These are phyloP conservation scores for Agrochola macilenta DNA, from an alignment of 2,888 invertebrate species.

Conservation along the genomic window DNA sequence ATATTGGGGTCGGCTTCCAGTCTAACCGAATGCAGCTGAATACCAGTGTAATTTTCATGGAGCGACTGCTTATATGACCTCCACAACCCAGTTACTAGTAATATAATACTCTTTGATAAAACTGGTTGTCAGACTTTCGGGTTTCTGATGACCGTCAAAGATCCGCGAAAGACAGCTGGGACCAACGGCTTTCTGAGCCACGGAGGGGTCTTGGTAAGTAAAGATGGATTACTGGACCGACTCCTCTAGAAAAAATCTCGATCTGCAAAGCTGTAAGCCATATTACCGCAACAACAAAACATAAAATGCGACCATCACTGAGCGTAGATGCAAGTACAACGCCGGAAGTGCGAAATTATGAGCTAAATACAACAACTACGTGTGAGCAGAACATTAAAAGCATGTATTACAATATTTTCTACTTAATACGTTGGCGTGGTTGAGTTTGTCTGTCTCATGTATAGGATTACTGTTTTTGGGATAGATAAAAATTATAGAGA, in stretches of 20 bases:
- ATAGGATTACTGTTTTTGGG: neutral
- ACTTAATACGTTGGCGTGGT: constrained; percentile 35
- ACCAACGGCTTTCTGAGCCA: no score
- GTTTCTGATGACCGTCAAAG: neutral
- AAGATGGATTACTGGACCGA: neutral
- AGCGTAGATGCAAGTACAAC: constrained; percentile 25
- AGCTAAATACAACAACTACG: constrained; percentile 46
- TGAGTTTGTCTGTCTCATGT: constrained; percentile 47
- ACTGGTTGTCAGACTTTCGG: neutral
- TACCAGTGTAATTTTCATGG: neutral
- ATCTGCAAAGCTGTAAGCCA: neutral
- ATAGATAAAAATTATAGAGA: constrained; percentile 6
- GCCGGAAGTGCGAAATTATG: constrained; percentile 32
- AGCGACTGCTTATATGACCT: no score
- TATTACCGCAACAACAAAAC: neutral
- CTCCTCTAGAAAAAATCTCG: neutral
- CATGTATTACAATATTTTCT: constrained; percentile 31
- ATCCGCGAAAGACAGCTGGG: no score
- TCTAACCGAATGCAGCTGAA: neutral
- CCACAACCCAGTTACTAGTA: no score
- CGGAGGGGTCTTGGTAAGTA: neutral
- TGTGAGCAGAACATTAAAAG: constrained; percentile 41
- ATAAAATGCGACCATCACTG: constrained; percentile 26
- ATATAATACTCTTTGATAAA: neutral
- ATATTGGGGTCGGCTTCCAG: neutral